phyloP scores from a whole-genome alignment of 2,113 vertebrate species.

The Taurulus bubalis region DNA sequence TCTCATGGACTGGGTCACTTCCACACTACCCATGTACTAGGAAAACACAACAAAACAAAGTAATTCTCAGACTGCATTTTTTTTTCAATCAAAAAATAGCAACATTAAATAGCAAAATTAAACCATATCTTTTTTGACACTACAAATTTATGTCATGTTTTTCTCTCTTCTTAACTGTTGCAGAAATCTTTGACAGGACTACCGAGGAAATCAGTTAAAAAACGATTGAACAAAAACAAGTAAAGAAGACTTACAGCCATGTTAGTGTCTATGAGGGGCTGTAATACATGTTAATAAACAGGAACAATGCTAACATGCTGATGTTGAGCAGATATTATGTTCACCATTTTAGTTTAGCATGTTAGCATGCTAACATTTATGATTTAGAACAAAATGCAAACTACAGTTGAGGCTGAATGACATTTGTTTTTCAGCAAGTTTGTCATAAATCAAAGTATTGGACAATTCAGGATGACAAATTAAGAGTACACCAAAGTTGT shows the following conservation, averaged over 20 bases:
- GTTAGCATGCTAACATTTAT: background rate
- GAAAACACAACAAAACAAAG: slow-evolving; percentile 62
- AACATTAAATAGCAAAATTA: too few relatives aligned
- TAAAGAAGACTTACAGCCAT: background rate
- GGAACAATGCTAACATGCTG: background rate
- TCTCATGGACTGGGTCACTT: slow-evolving; percentile 94
- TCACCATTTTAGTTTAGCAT: background rate
- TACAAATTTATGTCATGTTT: background rate
- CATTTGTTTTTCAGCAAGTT: background rate
- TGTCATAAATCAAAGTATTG: background rate
- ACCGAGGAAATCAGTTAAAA: background rate
- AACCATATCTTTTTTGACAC: background rate
- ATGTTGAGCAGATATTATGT: background rate
- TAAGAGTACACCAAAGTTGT: background rate
- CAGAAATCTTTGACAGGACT: background rate
- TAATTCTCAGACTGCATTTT: background rate
- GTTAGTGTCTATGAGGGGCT: background rate
- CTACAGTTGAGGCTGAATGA: background rate
- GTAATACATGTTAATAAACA: background rate
- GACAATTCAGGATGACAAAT: background rate
- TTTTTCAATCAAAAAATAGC: background rate
- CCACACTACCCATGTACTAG: slow-evolving; percentile 92
- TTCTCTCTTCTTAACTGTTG: background rate
- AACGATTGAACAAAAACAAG: background rate
- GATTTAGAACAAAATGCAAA: background rate